These are phyloP conservation scores for Caenorhabditis elegans DNA, from an alignment of 1,140 invertebrate genomes.

Conservation along the genomic window WBcel235 BX284602.5:8458501-8459000, in stretches of 20 bases:
- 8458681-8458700: neutral
- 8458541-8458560: slow-evolving; percentile 85
- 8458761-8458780: slow-evolving; percentile 88
- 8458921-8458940: neutral
- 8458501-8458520: slow-evolving; percentile 81
- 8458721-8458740: slow-evolving; percentile 79
- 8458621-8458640: neutral
- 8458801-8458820: slow-evolving; percentile 95
- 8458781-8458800: slow-evolving; percentile 79
- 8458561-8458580: neutral
- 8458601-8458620: neutral
- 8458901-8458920: slow-evolving; percentile 82
- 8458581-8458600: neutral
- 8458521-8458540: slow-evolving; percentile 77
- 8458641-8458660: neutral
- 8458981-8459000: slow-evolving; percentile 87
- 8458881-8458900: slow-evolving; percentile 80
- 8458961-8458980: slow-evolving; percentile 80
- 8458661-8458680: neutral
- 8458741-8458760: slow-evolving; percentile 88
- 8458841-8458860: slow-evolving; percentile 75
- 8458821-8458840: slow-evolving; percentile 80
- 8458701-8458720: neutral
- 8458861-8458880: slow-evolving; percentile 70
- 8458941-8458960: slow-evolving; percentile 23